phyloP scores from a whole-genome alignment of 2,113 vertebrate species.

The Tamias sibiricus region DNA sequence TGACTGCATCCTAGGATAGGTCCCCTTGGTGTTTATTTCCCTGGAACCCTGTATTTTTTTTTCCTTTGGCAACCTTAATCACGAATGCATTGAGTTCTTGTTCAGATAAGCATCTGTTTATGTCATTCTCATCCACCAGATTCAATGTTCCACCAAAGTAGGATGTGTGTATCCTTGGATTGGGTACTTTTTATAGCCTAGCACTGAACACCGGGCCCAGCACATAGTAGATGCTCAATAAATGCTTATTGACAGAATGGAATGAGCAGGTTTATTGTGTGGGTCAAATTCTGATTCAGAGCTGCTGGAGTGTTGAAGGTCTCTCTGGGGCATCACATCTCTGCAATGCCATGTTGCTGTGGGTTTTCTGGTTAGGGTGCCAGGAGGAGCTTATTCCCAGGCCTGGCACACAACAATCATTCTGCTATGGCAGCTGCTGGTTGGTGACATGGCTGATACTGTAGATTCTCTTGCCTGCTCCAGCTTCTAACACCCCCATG shows the following conservation, averaged over 20 bases:
- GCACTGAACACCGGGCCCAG: background rate
- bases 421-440: no score
- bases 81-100: background rate
- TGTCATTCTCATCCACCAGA: background rate
- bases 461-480: background rate
- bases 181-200: background rate
- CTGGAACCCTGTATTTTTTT: background rate
- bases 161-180: background rate
- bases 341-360: no score
- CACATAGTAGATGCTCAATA: background rate
- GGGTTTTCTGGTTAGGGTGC: background rate
- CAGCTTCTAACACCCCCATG: background rate
- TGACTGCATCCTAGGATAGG: background rate
- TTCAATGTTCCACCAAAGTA: background rate
- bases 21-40: background rate
- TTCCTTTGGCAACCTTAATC: background rate
- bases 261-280: background rate
- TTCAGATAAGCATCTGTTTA: background rate
- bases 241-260: background rate
- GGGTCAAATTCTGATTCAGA: background rate
- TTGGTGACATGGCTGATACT: background rate
- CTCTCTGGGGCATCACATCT: background rate
- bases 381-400: background rate
- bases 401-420: background rate
- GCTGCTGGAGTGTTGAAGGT: background rate